These are phyloP conservation scores for Leptinotarsa haldemani DNA, from an alignment of 2,888 invertebrate species.

Conservation along the genomic window DNA sequence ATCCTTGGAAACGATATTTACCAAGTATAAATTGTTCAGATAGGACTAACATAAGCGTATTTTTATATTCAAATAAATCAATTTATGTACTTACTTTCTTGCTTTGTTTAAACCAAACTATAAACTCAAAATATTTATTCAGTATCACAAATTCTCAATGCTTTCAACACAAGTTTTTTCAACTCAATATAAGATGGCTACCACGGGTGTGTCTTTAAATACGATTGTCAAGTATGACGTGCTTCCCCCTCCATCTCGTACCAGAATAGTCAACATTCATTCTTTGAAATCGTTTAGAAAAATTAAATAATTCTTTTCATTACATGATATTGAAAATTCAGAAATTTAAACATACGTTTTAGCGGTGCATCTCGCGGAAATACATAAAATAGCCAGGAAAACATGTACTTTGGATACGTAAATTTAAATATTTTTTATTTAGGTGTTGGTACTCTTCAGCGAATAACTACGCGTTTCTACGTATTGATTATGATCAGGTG, in stretches of 20 bases:
- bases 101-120: not conserved
- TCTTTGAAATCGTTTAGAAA: conserved; percentile 44
- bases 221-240: conserved; percentile 31
- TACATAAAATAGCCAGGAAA: not conserved
- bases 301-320: not conserved
- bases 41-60: not conserved
- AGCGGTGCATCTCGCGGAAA: not conserved
- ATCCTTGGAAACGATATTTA: conserved; percentile 29
- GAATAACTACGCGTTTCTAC: not conserved
- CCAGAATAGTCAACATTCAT: conserved; percentile 48
- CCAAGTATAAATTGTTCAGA: not conserved
- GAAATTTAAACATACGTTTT: not conserved
- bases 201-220: conserved; percentile 48
- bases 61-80: not conserved
- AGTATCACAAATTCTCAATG: not conserved
- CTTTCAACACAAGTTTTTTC: not conserved
- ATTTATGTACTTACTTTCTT: not conserved
- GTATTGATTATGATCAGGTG: conserved; percentile 11
- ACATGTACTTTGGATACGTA: not conserved
- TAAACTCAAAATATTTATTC: not conserved
- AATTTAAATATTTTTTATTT: conserved; percentile 27
- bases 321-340: not conserved
- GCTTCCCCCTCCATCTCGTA: conserved; percentile 51
- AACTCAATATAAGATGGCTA: not conserved
- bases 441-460: not conserved